These are phyloP conservation scores for Bedellia somnulentella DNA, from an alignment of 2,888 invertebrate species.

Conservation along the genomic window DNA sequence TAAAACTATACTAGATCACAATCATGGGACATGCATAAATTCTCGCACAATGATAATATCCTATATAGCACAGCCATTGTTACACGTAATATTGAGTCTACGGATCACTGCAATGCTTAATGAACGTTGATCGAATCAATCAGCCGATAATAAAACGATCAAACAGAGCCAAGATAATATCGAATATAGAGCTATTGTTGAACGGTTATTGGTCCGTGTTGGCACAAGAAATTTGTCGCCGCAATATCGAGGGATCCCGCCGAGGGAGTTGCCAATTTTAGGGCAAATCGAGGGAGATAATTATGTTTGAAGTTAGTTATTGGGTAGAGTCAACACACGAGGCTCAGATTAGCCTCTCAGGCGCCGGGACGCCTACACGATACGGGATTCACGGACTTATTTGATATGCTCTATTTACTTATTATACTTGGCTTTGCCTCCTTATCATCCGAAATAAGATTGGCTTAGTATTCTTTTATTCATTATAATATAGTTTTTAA, in stretches of 20 bases:
- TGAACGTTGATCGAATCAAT: constrained; percentile 46
- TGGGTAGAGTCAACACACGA: constrained; percentile 47
- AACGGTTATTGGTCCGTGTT: too few species aligned
- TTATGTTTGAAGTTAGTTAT: constrained; percentile 61
- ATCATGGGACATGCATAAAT: too few species aligned
- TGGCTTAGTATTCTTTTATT: too few species aligned
- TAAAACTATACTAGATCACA: neutral
- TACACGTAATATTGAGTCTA: neutral
- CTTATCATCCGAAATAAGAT: too few species aligned
- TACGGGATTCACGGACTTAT: too few species aligned
- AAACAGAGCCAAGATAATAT: constrained; percentile 54
- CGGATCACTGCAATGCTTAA: constrained; percentile 15
- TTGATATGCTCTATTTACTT: too few species aligned
- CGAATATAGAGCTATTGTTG: too few species aligned
- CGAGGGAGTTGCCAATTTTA: constrained; percentile 47
- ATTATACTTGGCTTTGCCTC: too few species aligned
- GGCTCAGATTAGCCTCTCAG: constrained; percentile 26
- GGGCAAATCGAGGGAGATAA: constrained; percentile 56
- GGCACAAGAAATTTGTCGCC: constrained; percentile 54
- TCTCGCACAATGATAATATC: too few species aligned
- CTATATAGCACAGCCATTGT: neutral
- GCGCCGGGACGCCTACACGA: too few species aligned
- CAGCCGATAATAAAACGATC: constrained; percentile 50
- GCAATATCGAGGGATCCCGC: constrained; percentile 41
- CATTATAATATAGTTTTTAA: too few species aligned